Base-by-base conservation (phyloP, 2,888 invertebrate species). In the Allophyes oxyacanthae region DNA sequence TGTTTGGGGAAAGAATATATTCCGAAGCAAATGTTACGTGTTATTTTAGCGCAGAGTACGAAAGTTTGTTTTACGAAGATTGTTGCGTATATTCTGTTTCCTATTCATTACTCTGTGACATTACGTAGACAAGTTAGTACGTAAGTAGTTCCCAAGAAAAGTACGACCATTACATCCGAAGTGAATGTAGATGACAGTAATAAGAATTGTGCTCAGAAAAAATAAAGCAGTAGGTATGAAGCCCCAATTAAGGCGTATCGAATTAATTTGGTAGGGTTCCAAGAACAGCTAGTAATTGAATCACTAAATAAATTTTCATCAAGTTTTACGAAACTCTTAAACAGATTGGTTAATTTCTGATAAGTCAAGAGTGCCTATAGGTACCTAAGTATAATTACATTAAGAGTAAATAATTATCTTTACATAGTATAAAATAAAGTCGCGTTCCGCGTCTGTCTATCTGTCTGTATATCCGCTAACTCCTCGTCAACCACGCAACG, bases 31-130 rank as follows among this genome's bases (percentile, higher is more conserved):
- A 28, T 4, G 38, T 44, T 48, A 44, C 43, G 34, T 62, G 49
- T 50, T 61, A 54, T 43, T 54, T 46, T 25, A 37, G 53, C 43
- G 32, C 40, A 28, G 28, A 46, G 34, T 26, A n/a, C 38, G 48
- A 41, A 52, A 56, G 36, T 55, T 68, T 51, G 40, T 34, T 62
- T 40, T 14, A 37, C n/a, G 30, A 6, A n/a, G 10, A 40, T 50
- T 43, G 26, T 53, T 53, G 43, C 37, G 30, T 36, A 7, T 30
- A 20, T 43, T 14, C 37, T 49, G 40, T 51, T 41, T 48, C 30
- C 38, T 40, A 30, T 62, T 52, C 43, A 69, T 59, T 49, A 42
- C 51, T 59, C 30, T 64, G 41, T 58, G 55, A 63, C 48, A 37
- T 32, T 46, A 44, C 34, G 40, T 11, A 42, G 38, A 33, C 57